phyloP scores from a whole-genome alignment of 2,888 invertebrate species.

The Leucoptera coffeella region DNA sequence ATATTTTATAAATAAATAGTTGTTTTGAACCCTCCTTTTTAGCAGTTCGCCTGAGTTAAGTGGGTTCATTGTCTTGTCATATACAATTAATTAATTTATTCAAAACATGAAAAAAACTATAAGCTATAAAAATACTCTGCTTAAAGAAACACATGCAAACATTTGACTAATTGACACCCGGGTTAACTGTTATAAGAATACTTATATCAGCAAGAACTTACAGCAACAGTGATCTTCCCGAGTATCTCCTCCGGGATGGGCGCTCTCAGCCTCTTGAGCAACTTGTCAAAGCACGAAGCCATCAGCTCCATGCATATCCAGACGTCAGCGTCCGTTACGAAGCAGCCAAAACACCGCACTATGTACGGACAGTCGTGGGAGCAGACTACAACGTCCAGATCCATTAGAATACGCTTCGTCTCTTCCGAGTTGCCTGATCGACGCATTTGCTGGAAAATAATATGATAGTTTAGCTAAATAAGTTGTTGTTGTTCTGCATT shows the following conservation, averaged over 20 bases:
- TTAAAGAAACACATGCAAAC: not conserved
- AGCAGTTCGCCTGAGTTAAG: too few relatives aligned
- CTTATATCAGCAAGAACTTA: conserved; percentile 27
- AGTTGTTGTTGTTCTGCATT: too few relatives aligned
- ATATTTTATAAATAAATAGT: too few relatives aligned
- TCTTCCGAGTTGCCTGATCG: conserved; percentile 95
- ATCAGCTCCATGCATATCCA: conserved; percentile 99
- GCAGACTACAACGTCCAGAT: conserved; percentile 88
- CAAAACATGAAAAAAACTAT: too few relatives aligned
- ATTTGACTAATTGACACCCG: not conserved
- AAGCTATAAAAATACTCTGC: too few relatives aligned
- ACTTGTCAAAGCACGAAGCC: conserved; percentile 97
- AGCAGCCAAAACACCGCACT: conserved; percentile 95
- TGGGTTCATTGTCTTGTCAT: too few relatives aligned
- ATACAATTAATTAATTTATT: too few relatives aligned
- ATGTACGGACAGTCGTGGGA: conserved; percentile 96
- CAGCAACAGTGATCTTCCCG: conserved; percentile 95
- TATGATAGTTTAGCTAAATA: too few relatives aligned
- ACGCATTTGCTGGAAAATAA: conserved; percentile 79
- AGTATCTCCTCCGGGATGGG: conserved; percentile 95
- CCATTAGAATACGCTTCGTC: conserved; percentile 97
- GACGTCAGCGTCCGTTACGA: conserved; percentile 94
- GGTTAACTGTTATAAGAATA: not conserved
- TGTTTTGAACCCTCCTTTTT: too few relatives aligned
- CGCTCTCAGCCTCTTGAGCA: conserved; percentile 76